A percentile compares a stretch with the other conserved stretches of the same genome.
Evolutionary conservation across 1,140 invertebrate genomes (phyloP).

Genomic region (Archivesica marissinica): DNA sequence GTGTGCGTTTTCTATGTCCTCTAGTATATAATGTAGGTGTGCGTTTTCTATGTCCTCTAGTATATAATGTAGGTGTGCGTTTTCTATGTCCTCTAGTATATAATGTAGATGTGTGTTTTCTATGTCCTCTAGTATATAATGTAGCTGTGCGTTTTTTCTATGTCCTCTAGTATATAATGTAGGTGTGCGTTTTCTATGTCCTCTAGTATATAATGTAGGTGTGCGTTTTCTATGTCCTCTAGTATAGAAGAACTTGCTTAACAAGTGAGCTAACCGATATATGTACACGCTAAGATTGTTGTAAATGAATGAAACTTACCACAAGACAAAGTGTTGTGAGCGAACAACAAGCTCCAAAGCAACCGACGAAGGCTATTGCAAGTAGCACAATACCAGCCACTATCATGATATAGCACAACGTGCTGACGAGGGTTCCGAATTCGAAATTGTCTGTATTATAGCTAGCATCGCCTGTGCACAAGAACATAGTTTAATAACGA

Average conservation of each 20-base stretch:
- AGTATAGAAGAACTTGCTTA: too few species aligned
- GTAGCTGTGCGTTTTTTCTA: too few species aligned
- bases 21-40: too few species aligned
- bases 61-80: too few species aligned
- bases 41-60: too few species aligned
- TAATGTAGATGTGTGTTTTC: too few species aligned
- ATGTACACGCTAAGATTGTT: too few species aligned
- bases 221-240: background rate
- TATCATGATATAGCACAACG: slow-evolving; percentile 1
- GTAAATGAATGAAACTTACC: background rate
- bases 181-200: background rate
- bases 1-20: too few species aligned
- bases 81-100: too few species aligned
- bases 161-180: too few species aligned
- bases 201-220: background rate
- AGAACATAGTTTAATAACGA: background rate
- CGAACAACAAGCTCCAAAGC: slow-evolving; percentile 16
- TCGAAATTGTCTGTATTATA: slow-evolving; percentile 13
- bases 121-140: too few species aligned
- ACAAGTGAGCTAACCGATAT: too few species aligned
- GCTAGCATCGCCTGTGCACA: background rate
- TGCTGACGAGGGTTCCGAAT: background rate
- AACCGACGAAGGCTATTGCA: background rate
- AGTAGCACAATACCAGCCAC: background rate
- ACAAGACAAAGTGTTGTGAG: background rate